Base-by-base conservation (phyloP, 2,888 invertebrate species). In the Chloromyia formosa region DNA sequence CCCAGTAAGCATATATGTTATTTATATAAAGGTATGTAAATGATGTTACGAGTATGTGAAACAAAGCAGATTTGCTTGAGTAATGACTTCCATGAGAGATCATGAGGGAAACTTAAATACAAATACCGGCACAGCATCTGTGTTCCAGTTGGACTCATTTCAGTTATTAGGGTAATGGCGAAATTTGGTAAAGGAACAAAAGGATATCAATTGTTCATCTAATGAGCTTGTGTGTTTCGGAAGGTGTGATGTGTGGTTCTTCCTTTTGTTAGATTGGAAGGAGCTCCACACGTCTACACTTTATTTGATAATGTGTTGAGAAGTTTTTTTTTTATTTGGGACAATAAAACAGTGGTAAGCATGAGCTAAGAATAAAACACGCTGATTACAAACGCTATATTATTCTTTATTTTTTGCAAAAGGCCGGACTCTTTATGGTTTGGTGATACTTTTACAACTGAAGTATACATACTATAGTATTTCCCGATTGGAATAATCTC, bases 91-190 rank as follows among this genome's bases (percentile, higher is more conserved):
- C 62, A 62, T n/a, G 35, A 27, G 9, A 27, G 16, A 40, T 62
- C 35, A 62, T 40, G 40, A 62, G 16, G 40, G 62, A 62, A 40
- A 62, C 18, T 61, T 22, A n/a, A 61, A 61, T 27, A 62, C 62
- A 62, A 16, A 62, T 60, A 22, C 60, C 22, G 14, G 20, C 22
- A 60, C 23, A 35, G 7, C 60, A 20, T 60, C 16, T 40, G 27
- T 22, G 23, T 40, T 10, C 40, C 40, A 35, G 62, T 3, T 1
- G 9, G 16, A 16, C 62, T 23, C 62, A 62, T 62, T 62, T 62
- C 40, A 18, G 62, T 62, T 62, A 62, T 40, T 62, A 62, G 62
- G 40, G 23, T 62, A 62, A 62, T 62, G 35, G 35, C 18, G 40
- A 40, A 62, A 62, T 62, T 40, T 40, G 35, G 23, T 62, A 40